Percentiles rank a stretch among this genome's conserved stretches.
phyloP scores from a whole-genome alignment of 2,797 vertebrate genomes.

The Mallotus villosus region DNA sequence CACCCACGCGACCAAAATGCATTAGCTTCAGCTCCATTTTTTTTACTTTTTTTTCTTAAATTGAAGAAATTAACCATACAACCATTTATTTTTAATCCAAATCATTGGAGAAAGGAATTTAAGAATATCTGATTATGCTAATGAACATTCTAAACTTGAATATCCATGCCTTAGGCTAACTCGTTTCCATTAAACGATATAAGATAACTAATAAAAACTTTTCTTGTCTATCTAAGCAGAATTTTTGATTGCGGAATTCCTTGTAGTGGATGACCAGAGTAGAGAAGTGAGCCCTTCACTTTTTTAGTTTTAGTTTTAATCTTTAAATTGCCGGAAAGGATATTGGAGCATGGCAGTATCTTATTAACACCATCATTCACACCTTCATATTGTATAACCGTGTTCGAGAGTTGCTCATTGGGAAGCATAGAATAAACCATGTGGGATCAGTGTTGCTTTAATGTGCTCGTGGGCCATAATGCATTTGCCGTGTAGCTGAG shows the following conservation, averaged over 20 bases:
- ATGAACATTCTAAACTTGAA: slow-evolving; percentile 75
- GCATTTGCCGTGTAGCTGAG: no score
- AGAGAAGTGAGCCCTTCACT: slow-evolving; percentile 15
- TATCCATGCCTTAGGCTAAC: slow-evolving; percentile 55
- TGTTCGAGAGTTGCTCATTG: background rate
- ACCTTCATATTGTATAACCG: background rate
- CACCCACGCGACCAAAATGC: slow-evolving; percentile 20
- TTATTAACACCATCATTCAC: background rate
- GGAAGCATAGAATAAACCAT: no score
- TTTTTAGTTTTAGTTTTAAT: background rate
- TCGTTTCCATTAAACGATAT: slow-evolving; percentile 60
- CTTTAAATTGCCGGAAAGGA: no score
- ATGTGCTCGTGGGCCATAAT: no score
- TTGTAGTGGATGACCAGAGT: slow-evolving; percentile 29
- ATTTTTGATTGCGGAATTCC: slow-evolving; percentile 45
- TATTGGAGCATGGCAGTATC: background rate
- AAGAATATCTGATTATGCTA: slow-evolving; percentile 62
- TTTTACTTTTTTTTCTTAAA: slow-evolving; percentile 50
- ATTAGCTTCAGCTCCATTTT: slow-evolving; percentile 6
- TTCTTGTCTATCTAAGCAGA: slow-evolving; percentile 69
- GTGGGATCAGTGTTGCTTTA: no score
- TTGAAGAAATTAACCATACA: background rate
- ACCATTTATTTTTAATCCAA: slow-evolving; percentile 34
- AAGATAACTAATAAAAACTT: slow-evolving; percentile 59
- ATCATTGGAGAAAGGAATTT: slow-evolving; percentile 35